Percentiles rank a stretch among this genome's conserved stretches.
Conservation (phyloP, 2,113 vertebrate species). For the Gorsachius goisagi region DNA sequence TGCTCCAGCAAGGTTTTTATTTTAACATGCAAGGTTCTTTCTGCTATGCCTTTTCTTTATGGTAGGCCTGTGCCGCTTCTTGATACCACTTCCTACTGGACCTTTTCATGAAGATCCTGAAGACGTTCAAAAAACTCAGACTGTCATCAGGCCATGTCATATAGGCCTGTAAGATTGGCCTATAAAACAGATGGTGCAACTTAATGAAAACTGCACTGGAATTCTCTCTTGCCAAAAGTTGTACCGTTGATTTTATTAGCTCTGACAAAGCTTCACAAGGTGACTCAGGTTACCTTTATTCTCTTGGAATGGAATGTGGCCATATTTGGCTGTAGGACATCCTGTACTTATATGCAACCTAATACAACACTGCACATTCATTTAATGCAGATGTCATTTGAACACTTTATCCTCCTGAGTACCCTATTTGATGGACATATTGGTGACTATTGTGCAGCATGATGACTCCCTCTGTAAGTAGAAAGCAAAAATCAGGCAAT, state of each 20-base stretch:
- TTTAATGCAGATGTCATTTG: not conserved
- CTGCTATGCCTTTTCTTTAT: not conserved
- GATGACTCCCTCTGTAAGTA: not conserved
- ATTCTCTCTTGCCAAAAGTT: not conserved
- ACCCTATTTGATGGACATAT: not conserved
- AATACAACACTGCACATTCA: not conserved
- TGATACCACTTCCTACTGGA: not conserved
- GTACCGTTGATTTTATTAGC: constrained; percentile 29
- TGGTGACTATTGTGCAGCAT: not conserved
- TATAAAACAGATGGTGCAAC: not conserved
- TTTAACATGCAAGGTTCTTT: not conserved
- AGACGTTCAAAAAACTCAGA: not conserved
- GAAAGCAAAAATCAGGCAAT: not conserved
- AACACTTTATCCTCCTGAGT: not conserved
- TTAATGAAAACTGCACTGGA: not conserved
- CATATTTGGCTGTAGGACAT: constrained; percentile 16
- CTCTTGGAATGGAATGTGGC: constrained; percentile 4
- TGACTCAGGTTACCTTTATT: constrained; percentile 16
- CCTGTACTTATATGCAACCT: not conserved
- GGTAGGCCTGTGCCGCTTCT: not conserved
- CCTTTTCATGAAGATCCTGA: not conserved
- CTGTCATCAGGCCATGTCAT: not conserved
- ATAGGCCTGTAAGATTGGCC: not conserved
- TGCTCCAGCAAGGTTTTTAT: not conserved
- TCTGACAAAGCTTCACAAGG: constrained; percentile 36